phyloP scores from a whole-genome alignment of 2,888 invertebrate species.

The Drosophila fungiperda region DNA sequence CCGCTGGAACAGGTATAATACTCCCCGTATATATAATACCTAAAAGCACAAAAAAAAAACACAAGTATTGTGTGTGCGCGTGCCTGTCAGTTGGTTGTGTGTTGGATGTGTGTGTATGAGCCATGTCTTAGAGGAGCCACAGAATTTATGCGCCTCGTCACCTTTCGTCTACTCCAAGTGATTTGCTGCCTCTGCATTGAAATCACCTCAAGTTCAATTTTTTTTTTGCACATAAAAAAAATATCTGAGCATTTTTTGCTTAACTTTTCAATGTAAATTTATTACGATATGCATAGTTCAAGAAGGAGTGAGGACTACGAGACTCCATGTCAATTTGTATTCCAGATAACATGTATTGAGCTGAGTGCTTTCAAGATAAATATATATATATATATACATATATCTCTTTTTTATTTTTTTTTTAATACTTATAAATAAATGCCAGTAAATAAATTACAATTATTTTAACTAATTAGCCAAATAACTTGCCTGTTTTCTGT shows the following conservation, averaged over 20 bases:
- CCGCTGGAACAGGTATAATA: slow-evolving; percentile 49
- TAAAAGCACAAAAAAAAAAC: slow-evolving; percentile 68
- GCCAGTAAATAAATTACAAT: not conserved
- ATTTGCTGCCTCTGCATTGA: slow-evolving; percentile 58
- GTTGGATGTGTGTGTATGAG: slow-evolving; percentile 22
- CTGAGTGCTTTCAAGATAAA: not conserved
- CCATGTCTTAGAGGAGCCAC: slow-evolving; percentile 47
- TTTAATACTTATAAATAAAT: not conserved
- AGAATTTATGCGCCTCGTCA: slow-evolving; percentile 78
- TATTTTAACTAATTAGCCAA: not conserved
- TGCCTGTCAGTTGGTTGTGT: slow-evolving; percentile 25
- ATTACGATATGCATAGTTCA: slow-evolving; percentile 53
- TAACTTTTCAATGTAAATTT: slow-evolving; percentile 50
- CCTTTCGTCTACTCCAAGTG: slow-evolving; percentile 75
- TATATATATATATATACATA: not conserved
- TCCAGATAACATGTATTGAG: not conserved
- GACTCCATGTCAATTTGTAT: not conserved
- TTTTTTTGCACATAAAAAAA: slow-evolving; percentile 69
- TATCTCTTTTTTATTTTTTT: not conserved
- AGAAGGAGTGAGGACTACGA: slow-evolving; percentile 1
- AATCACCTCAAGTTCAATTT: slow-evolving; percentile 62
- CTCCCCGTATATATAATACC: slow-evolving; percentile 57
- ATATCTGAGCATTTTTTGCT: slow-evolving; percentile 60
- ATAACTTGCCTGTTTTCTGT: accelerated
- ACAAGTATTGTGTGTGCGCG: slow-evolving; percentile 43